Base-by-base conservation (phyloP, 2,888 invertebrate species). In the Ormyrus thymus region DNA sequence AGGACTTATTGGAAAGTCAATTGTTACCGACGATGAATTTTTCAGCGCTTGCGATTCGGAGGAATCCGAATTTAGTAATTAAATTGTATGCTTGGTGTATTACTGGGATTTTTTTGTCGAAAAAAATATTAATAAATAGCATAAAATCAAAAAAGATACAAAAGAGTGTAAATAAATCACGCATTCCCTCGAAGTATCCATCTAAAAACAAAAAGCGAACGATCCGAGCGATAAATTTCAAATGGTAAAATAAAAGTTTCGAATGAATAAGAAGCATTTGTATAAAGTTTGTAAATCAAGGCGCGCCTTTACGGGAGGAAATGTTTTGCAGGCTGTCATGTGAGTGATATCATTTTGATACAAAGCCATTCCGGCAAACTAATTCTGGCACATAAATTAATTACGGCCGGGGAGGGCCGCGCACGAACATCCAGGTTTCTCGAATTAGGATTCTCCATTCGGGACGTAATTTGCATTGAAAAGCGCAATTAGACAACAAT, bases 21-120 rank as follows among this genome's bases (percentile, higher is more conserved):
- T 43, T 13, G 50, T 43, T 6, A n/a, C 55, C 13, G 65, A 77
- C 43, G 7, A 45, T 48, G 70, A 76, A 65, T 77, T 59, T 53
- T 77, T 65, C 29, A 77, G 77, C 43, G 46, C 59, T 53, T 53
- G 51, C 4, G 61, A 71, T 64, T 77, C 77, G 2, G 77, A 77
- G 13, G 71, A 71, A 3, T 29, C 29, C 29, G 29, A 29, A 29
- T 29, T 29, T 29, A 29, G 29, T 4, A 29, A 29, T 29, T 29
- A 29, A 29, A 29, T 29, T 29, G 4, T 29, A 4, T 29, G 4
- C 29, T 29, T 29, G 0, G 29, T 4, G 4, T 29, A 29, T 4
- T 29, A 29, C 29, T 29, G 29, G 2, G 29, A 29, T 4, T 4
- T 29, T 1, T 29, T 29, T 29, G 29, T 29, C 4, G 29, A 29